Evolutionary conservation across 1,140 invertebrate species (phyloP), one percentile per base, ranked within the genome.

Genomic region (Globodera rostochiensis): DNA sequence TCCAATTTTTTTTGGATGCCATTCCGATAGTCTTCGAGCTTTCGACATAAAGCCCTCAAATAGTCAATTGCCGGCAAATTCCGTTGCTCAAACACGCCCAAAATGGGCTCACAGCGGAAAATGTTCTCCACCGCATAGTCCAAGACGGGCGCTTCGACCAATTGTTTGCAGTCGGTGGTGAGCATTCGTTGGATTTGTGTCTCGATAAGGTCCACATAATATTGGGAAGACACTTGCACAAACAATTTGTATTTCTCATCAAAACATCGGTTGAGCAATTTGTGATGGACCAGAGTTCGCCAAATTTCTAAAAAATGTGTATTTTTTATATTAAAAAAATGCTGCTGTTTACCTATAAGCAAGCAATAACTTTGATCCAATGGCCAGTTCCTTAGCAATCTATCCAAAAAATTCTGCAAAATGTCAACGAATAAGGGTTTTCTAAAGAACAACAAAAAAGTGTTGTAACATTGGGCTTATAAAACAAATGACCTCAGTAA

Each of bases 381-480:
- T 15, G 81, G 79, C 81, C 81, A 82, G 73, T 82, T 82, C 21
- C 47, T 53, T 9, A 82, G 49, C 47, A 82, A 74, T 50, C 77
- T 49, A 21, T 82, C 81, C 67, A 82, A 21, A 69, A 82, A 82
- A 64, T 70, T 82, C n/a, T 81, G 81, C 46, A 82, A 67, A 2
- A 74, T 69, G 11, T 53, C 69, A 60, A 82, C 74, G 73, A 82
- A 81, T n/a, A 82, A 36, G 4, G 81, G 77, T 9, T 81, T 82
- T 69, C 77, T 78, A 50, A 36, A 78, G 0, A 13, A 36, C 36
- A 36, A 36, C 1, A 36, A 36, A 36, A 36, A 36, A 36, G 25
- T 36, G 36, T 36, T 9, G 45, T 11, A 45, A 47, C 19, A 49
- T 69, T 36, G 36, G 36, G 36, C 70, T 45, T 45, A 46, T 70